Percentiles rank a stretch among this genome's conserved stretches.
These are phyloP conservation scores for Tetranychus cinnabarinus DNA, from an alignment of 1,140 invertebrate species.

Conservation along the genomic window DNA sequence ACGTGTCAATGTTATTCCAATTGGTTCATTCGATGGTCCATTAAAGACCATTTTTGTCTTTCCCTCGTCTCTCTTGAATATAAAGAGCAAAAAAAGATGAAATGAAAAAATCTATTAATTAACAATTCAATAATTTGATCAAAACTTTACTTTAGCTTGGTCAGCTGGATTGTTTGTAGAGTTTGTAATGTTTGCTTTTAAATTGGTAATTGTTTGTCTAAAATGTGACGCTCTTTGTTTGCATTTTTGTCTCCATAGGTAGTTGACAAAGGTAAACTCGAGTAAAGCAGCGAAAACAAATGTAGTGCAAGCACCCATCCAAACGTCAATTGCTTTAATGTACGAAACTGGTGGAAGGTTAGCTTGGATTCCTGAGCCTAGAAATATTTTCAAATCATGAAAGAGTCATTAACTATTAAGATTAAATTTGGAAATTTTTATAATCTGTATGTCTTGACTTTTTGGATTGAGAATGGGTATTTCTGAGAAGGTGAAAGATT, in stretches of 20 bases:
- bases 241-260: conserved; percentile 15
- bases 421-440: background rate
- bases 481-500: too few relatives aligned
- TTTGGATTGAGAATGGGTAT: too few relatives aligned
- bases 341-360: conserved; percentile 23
- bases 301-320: conserved; percentile 28
- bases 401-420: background rate
- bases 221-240: background rate
- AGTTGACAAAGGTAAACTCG: conserved; percentile 24
- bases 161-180: background rate
- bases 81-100: too few relatives aligned
- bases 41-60: background rate
- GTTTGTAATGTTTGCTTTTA: background rate
- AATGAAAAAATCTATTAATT: background rate
- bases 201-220: background rate
- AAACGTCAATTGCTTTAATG: conserved; percentile 30
- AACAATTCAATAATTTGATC: background rate
- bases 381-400: background rate
- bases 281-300: conserved; percentile 24
- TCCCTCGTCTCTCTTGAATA: too few relatives aligned
- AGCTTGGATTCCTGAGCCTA: conserved; percentile 6
- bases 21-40: background rate
- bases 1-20: background rate
- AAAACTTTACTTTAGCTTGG: background rate
- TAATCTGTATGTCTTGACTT: background rate